phyloP scores from a whole-genome alignment of 2,113 vertebrate genomes.

The Phalacrocorax carbo region DNA sequence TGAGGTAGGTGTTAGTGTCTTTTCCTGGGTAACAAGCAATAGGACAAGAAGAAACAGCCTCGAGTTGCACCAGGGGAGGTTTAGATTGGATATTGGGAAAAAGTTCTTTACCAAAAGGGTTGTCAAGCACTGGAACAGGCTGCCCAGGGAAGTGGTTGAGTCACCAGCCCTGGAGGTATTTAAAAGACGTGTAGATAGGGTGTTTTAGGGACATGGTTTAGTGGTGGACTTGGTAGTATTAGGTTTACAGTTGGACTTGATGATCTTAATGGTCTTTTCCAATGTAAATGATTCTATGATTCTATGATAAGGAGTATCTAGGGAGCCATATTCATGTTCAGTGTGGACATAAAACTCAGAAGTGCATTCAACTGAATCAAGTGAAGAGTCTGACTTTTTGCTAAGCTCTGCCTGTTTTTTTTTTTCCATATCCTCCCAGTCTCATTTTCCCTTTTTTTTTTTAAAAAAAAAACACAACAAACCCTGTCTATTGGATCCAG shows the following conservation, averaged over 20 bases:
- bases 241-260: neutral
- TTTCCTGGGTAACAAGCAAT: neutral
- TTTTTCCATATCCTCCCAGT: neutral
- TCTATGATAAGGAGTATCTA: neutral
- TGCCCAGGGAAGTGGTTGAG: neutral
- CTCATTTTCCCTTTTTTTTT: neutral
- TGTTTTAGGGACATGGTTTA: neutral
- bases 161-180: neutral
- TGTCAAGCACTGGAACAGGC: neutral
- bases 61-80: neutral
- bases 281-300: neutral
- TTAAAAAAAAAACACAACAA: neutral
- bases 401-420: neutral
- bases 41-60: accelerated
- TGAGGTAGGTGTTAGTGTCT: neutral
- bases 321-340: neutral
- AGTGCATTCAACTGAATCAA: neutral
- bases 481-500: neutral
- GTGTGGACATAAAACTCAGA: neutral
- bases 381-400: neutral
- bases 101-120: neutral
- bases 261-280: neutral
- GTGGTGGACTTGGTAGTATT: neutral
- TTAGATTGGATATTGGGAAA: neutral
- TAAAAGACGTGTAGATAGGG: neutral